Evolutionary conservation across 2,113 vertebrate genomes (phyloP), one percentile per base, ranked within the genome.

Genomic region (Pollachius pollachius): DNA sequence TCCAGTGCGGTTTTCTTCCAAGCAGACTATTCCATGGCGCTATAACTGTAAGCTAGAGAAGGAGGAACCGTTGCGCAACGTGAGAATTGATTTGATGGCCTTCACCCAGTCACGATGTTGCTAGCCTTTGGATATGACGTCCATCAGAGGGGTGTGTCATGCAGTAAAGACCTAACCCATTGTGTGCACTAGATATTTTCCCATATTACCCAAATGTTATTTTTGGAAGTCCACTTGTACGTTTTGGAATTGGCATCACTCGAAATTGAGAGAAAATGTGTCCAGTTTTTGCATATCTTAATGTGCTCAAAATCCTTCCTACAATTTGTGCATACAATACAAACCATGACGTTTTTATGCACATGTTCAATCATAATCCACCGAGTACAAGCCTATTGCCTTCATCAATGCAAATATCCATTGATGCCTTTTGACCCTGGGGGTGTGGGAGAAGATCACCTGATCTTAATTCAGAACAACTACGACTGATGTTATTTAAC

Each of bases 401-500:
- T 84, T 57, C 69, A 64, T 74, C 72, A 56, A 71, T 37, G 67
- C 77, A 60, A 12, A 4, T 64, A 64, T 56, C 62, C 15, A 57
- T 57, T 57, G 54, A 57, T 57, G 54, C 54, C 54, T 57, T 57
- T 17, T 16, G 54, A 17, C 54, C 54, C 17, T 13, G 54, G 15
- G 54, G 15, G 54, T 6, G 15, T 1, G 54, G 15, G 41, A 48
- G 8, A 48, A 13, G 41, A 48, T 48, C 11, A 48, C 41, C 41
- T 13, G 41, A 48, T 48, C 41, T 9, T 48, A 9, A 48, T 48
- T 48, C 41, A 48, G 41, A 48, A 48, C 41, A 77, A 82, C 75
- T 69, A 41, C 67, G 76, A 80, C 78, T 82, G 81, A 74, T 84
- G 63, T 71, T 79, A 76, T 79, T 81, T 48, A 78, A 81, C 75